Conservation (phyloP, 2,113 vertebrate genomes). For the Paradoxurus hermaphroditus region DNA sequence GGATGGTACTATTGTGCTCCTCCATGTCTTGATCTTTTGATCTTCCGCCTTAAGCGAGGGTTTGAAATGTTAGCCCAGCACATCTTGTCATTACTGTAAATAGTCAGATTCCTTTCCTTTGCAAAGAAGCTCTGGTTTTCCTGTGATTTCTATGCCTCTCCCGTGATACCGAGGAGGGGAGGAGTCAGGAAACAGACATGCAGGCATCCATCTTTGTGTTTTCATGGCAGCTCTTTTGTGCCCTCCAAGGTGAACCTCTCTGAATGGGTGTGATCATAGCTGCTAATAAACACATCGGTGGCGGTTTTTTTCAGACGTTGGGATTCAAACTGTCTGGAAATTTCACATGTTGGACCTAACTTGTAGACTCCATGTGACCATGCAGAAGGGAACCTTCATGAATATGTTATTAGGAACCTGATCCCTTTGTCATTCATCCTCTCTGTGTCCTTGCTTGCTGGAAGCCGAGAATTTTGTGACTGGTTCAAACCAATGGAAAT, state of each 20-base stretch:
- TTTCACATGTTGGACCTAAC: not conserved
- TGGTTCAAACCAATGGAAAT: slow-evolving; percentile 31
- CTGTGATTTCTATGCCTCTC: not conserved
- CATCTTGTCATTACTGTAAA: not conserved
- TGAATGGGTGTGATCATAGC: not conserved
- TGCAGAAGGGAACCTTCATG: not conserved
- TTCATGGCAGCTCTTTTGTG: not conserved
- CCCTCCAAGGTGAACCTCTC: not conserved
- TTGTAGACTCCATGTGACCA: not conserved
- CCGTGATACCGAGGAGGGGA: not conserved
- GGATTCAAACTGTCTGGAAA: not conserved
- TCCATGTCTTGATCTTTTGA: not conserved
- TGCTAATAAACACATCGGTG: not conserved
- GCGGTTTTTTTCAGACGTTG: not conserved
- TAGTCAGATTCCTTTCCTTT: not conserved
- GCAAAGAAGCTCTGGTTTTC: not conserved
- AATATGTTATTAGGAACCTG: slow-evolving; percentile 28
- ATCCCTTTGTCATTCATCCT: slow-evolving; percentile 29
- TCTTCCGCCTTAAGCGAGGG: not conserved
- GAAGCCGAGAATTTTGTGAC: slow-evolving; percentile 26
- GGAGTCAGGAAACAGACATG: not conserved
- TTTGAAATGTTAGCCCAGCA: not conserved
- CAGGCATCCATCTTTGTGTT: not conserved
- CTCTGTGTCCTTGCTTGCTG: slow-evolving; percentile 41
- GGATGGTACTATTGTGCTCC: not conserved